phyloP scores from a whole-genome alignment of 2,797 vertebrate genomes.

The Premnoplex brunnescens region DNA sequence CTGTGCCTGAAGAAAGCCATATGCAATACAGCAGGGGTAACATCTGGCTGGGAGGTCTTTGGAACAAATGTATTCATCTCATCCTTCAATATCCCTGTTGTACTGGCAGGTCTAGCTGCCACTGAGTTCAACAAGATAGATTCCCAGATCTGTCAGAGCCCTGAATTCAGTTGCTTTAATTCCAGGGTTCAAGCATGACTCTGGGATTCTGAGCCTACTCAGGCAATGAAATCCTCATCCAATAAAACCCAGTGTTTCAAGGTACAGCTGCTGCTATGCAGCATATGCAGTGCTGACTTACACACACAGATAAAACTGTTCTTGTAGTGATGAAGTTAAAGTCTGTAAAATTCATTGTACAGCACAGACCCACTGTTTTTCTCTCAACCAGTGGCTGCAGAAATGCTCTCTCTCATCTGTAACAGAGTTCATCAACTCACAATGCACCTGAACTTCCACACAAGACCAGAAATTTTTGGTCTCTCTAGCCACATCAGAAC shows the following conservation, averaged over 20 bases:
- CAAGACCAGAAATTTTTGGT: not conserved
- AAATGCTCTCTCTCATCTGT: not conserved
- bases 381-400: not conserved
- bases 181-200: not conserved
- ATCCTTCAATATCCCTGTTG: not conserved
- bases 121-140: not conserved
- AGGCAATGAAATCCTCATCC: not conserved
- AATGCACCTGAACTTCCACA: not conserved
- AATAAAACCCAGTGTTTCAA: not conserved
- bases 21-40: not conserved
- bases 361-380: not conserved
- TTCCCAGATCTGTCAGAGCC: not conserved
- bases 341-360: not conserved
- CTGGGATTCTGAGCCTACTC: not conserved
- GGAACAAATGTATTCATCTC: not conserved
- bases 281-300: not conserved
- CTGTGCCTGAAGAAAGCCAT: not conserved
- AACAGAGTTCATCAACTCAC: not conserved
- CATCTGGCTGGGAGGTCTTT: constrained; percentile 38
- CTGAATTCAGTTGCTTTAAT: not conserved
- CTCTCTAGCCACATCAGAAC: not conserved
- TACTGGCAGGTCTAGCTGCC: not conserved
- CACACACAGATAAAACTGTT: not conserved
- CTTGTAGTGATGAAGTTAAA: not conserved
- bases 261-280: not conserved